Percentiles rank a stretch among this genome's conserved stretches.
These are phyloP conservation scores for Chloropsis cyanopogon DNA, from an alignment of 2,113 vertebrate species.

Conservation along the genomic window DNA sequence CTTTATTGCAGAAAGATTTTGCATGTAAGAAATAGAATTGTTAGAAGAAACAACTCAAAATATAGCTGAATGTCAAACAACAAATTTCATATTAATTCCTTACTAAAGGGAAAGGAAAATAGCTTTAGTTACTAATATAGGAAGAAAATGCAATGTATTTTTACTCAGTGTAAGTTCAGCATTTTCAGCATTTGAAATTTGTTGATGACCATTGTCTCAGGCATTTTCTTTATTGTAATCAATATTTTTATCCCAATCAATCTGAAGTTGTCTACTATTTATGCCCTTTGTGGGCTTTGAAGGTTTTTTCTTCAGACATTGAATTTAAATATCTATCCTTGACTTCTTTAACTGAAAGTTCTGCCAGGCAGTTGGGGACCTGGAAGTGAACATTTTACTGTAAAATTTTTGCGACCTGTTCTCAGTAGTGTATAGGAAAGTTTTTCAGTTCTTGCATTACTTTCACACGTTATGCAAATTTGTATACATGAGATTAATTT, in stretches of 20 bases:
- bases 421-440: not conserved
- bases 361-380: not conserved
- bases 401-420: not conserved
- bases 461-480: not conserved
- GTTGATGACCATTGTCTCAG: not conserved
- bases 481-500: not conserved
- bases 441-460: not conserved
- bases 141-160: not conserved
- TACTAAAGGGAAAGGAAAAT: not conserved
- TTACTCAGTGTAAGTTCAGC: not conserved
- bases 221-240: not conserved
- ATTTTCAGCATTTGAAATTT: not conserved
- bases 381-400: not conserved
- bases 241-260: not conserved
- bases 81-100: not conserved
- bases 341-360: not conserved
- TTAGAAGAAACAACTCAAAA: not conserved
- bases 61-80: not conserved
- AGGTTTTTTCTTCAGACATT: not conserved
- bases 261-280: not conserved
- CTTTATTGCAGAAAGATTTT: not conserved
- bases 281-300: not conserved
- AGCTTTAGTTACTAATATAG: not conserved
- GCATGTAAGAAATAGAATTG: not conserved
- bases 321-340: not conserved